Base-by-base conservation (phyloP, 1,140 invertebrate genomes). In the Platyscapa corneri region DNA sequence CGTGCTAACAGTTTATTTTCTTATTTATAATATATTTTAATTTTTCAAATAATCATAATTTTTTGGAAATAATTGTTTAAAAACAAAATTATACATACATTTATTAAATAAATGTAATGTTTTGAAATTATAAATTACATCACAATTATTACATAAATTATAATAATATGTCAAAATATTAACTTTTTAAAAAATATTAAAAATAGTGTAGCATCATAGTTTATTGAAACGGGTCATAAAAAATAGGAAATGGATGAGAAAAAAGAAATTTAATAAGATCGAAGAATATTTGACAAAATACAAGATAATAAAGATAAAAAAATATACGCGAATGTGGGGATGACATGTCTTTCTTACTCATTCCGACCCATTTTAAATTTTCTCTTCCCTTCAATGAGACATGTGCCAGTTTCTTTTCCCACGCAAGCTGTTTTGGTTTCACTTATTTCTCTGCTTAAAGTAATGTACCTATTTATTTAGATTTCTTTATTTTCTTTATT, bases 241-340 rank as follows among this genome's bases (percentile, higher is more conserved):
- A 12, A 34, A 34, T 64, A 70, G 42, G 37, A 27, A 14, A 12
- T 53, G 70, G 60, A 80, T 49, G n/a, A 64, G 53, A 74, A 7
- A 49, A 74, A 56, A 60, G 46, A 30, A 67, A n/a, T 46, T 27
- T 10, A 37, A 30, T 37, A 67, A 39, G 53, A 46, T n/a, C 7
- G 27, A 32, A 49, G 3, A 12, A 79, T 67, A 60, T 53, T 14
- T 80, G 49, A 34, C 78, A 75, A 80, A 80, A 80, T 39, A 74
- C 89, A 89, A 87, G 89, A 91, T 91, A 93, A 93, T 92, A 91
- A 89, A 91, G 89, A 92, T 93, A 93, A 93, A 92, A 90, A 90
- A 92, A 92, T 92, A 92, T 91, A 88, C 91, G 89, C 91, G 90
- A 92, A 92, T 90, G 91, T 88, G 89, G 89, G 90, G 60, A 60